Percentiles rank a stretch among this genome's conserved stretches.
Evolutionary conservation across 2,888 invertebrate species (phyloP).

Genomic region (Saturnia pavonia): DNA sequence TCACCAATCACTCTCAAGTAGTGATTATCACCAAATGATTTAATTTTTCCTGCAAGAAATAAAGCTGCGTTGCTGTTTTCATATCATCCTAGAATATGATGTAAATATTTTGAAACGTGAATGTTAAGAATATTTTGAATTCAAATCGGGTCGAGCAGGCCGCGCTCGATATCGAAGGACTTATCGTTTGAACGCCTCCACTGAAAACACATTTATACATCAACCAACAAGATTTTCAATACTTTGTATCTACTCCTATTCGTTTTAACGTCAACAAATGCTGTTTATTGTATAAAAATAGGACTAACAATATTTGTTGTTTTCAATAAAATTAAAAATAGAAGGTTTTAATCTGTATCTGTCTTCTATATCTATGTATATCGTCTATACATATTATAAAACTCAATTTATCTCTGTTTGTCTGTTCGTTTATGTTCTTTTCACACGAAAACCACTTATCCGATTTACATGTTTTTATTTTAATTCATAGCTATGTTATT

Average conservation of each 20-base stretch:
- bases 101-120: not conserved
- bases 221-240: not conserved
- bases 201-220: slow-evolving; percentile 16
- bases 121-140: slow-evolving; percentile 2
- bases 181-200: slow-evolving; percentile 33
- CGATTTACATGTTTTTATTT: no score
- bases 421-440: no score
- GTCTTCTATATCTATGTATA: no score
- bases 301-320: not conserved
- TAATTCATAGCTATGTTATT: no score
- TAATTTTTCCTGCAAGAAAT: not conserved
- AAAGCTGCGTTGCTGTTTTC: not conserved
- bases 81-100: not conserved
- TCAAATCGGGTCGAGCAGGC: slow-evolving; percentile 26
- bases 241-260: not conserved
- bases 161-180: slow-evolving; percentile 42
- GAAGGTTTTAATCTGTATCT: no score
- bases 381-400: no score
- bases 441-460: no score
- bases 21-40: not conserved
- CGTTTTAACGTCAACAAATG: not conserved
- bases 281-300: not conserved
- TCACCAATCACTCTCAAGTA: not conserved
- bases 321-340: not conserved
- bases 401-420: no score